These are phyloP conservation scores for Brachynemurus nebulosus DNA, from an alignment of 2,888 invertebrate species.

Conservation along the genomic window DNA sequence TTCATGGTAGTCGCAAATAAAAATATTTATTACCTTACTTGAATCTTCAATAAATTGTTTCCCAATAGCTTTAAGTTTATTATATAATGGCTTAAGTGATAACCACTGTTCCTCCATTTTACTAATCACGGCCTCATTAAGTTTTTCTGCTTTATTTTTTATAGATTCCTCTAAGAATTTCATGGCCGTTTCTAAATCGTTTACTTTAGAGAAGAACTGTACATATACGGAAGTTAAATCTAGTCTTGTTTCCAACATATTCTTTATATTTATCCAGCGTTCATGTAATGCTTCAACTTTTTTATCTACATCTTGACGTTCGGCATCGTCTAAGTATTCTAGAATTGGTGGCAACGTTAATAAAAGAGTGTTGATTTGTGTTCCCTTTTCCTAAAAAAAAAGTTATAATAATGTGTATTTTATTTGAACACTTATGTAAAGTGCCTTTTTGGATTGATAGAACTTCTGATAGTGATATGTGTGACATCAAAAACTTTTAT, in stretches of 20 bases:
- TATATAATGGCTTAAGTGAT: conserved; percentile 44
- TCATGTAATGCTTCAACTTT: conserved; percentile 48
- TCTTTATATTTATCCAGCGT: conserved; percentile 47
- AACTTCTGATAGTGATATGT: too few relatives aligned
- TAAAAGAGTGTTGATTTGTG: conserved; percentile 49
- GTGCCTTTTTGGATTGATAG: too few relatives aligned
- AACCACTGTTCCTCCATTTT: conserved; percentile 50
- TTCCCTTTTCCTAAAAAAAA: conserved; percentile 43
- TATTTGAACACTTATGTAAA: too few relatives aligned
- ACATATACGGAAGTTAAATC: conserved; percentile 52
- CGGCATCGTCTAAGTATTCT: conserved; percentile 49
- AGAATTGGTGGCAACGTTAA: conserved; percentile 46
- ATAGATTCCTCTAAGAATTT: conserved; percentile 48
- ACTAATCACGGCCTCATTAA: conserved; percentile 36
- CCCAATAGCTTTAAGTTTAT: conserved; percentile 51
- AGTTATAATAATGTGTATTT: conserved; percentile 13
- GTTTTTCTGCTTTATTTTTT: conserved; percentile 34
- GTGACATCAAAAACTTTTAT: too few relatives aligned
- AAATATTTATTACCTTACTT: conserved; percentile 35
- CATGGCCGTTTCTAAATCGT: conserved; percentile 48
- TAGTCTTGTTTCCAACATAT: conserved; percentile 45
- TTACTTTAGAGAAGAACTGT: conserved; percentile 56
- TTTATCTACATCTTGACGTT: conserved; percentile 43
- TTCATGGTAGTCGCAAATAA: too few relatives aligned
- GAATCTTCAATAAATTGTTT: conserved; percentile 50